A percentile compares a stretch with the other conserved stretches of the same genome.
Conservation (phyloP, 2,797 vertebrate species). For the Premnoplex brunnescens region DNA sequence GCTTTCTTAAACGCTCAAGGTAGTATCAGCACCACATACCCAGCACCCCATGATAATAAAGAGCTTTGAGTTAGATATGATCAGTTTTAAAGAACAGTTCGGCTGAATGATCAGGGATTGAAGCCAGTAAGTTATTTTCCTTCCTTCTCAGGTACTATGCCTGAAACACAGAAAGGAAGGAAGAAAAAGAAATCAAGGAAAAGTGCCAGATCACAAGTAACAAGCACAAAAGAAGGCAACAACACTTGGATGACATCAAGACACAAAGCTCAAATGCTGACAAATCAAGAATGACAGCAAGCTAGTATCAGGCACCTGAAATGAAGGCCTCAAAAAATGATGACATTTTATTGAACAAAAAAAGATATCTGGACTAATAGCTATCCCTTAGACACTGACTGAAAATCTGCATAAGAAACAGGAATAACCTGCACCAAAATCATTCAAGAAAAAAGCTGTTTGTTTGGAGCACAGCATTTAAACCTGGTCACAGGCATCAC, state of each 20-base stretch:
- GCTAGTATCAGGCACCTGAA: not conserved
- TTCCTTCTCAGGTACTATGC: not conserved
- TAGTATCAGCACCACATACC: not conserved
- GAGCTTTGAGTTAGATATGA: not conserved
- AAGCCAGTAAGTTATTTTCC: constrained; percentile 2
- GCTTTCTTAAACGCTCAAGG: not conserved
- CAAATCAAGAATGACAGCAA: not conserved
- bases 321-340: not conserved
- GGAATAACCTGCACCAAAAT: not conserved
- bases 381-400: not conserved
- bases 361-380: not conserved
- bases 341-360: not conserved
- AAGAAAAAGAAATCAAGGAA: constrained; percentile 7
- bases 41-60: not conserved
- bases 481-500: not conserved
- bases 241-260: not conserved
- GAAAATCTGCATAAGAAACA: not conserved
- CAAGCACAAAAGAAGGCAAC: not conserved
- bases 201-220: not conserved
- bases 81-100: not conserved
- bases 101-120: not conserved
- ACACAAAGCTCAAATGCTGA: not conserved
- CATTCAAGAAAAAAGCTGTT: not conserved
- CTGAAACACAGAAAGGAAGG: constrained; percentile 25
- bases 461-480: constrained; percentile 56